phyloP scores from a whole-genome alignment of 2,888 invertebrate genomes.

The Limenitis arthemis region DNA sequence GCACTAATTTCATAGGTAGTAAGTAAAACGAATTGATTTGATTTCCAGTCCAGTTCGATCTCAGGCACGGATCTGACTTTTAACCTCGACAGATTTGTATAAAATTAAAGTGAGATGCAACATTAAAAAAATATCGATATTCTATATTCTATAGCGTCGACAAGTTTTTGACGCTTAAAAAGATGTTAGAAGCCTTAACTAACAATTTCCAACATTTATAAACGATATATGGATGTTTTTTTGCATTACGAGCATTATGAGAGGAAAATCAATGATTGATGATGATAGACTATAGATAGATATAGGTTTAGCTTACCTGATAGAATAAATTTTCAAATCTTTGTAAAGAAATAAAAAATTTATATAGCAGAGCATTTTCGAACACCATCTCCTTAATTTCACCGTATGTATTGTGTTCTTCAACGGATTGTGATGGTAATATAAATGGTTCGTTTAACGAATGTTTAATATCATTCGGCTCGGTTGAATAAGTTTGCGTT shows the following conservation, averaged over 20 bases:
- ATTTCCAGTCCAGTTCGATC: no score
- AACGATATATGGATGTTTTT: no score
- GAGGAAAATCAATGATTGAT: not conserved
- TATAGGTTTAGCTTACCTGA: slow-evolving; percentile 26
- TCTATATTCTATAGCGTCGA: no score
- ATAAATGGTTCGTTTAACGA: not conserved
- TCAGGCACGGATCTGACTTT: no score
- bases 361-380: not conserved
- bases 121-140: no score
- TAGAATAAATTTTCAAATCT: slow-evolving; percentile 37
- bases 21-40: no score
- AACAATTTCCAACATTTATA: no score
- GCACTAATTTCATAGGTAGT: no score
- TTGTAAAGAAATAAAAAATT: slow-evolving; percentile 28
- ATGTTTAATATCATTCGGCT: not conserved
- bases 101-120: no score
- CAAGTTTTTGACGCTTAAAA: no score
- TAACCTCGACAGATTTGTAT: no score
- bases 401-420: not conserved
- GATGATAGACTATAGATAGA: not conserved
- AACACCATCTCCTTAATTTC: not conserved
- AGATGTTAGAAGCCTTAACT: no score
- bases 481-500: not conserved
- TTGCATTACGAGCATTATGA: not conserved
- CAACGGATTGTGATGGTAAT: not conserved